These are phyloP conservation scores for Riparia riparia DNA, from an alignment of 2,113 vertebrate species.

Conservation along the genomic window DNA sequence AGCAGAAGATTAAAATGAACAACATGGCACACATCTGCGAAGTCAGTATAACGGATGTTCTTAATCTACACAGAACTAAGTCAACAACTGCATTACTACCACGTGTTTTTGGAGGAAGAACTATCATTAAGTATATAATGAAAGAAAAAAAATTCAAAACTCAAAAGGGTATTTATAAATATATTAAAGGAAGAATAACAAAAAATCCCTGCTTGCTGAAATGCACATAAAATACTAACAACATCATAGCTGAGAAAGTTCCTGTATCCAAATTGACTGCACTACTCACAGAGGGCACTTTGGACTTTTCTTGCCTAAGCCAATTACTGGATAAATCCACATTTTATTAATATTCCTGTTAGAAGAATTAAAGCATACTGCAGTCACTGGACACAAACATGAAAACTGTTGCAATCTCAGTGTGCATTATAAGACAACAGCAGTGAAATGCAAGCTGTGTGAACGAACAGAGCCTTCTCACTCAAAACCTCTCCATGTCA, in stretches of 20 bases:
- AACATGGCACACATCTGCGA: background rate
- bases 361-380: background rate
- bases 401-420: background rate
- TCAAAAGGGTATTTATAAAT: background rate
- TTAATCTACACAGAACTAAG: background rate
- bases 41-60: background rate
- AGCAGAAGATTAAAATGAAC: slow-evolving; percentile 6
- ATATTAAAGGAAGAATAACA: no score
- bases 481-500: background rate
- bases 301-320: background rate
- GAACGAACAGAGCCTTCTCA: background rate
- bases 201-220: background rate
- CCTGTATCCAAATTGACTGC: background rate
- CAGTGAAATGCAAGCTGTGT: background rate
- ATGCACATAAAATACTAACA: background rate
- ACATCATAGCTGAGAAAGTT: background rate
- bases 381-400: background rate
- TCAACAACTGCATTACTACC: background rate
- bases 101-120: background rate
- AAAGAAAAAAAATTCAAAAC: background rate
- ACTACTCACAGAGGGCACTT: background rate
- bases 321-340: background rate
- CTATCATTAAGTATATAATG: background rate
- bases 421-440: background rate
- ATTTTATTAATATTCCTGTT: background rate